Conservation (phyloP, 2,797 vertebrate genomes). For the Poecilia velifera region DNA sequence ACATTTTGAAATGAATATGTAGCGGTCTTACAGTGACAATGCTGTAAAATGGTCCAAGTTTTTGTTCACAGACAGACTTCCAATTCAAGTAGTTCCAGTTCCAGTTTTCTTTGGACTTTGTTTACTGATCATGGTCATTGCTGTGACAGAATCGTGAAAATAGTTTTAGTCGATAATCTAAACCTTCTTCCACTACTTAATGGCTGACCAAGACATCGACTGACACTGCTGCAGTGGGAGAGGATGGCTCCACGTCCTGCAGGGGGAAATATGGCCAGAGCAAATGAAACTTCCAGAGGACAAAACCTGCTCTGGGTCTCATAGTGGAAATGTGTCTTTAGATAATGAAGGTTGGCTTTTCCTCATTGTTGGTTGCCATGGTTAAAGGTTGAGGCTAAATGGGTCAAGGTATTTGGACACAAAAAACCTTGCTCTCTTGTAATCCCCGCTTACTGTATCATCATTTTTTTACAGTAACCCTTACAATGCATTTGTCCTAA, state of each 20-base stretch:
- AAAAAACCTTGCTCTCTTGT: conserved; percentile 35
- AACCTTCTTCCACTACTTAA: too few species aligned
- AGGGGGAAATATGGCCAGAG: not conserved
- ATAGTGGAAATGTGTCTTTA: not conserved
- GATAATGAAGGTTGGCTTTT: not conserved
- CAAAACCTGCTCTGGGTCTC: not conserved
- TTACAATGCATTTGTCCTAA: conserved; percentile 44
- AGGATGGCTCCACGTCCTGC: not conserved
- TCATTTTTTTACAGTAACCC: conserved; percentile 49
- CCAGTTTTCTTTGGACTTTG: too few species aligned
- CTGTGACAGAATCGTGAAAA: too few species aligned
- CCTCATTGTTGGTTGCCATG: conserved; percentile 21
- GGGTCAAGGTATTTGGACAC: conserved; percentile 29
- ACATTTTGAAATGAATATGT: not conserved
- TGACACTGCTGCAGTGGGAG: not conserved
- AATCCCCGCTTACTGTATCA: conserved; percentile 35
- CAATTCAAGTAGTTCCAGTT: not conserved
- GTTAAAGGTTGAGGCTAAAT: conserved; percentile 50
- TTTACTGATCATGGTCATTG: too few species aligned
- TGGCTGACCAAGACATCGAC: not conserved
- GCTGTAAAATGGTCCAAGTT: not conserved
- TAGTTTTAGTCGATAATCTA: too few species aligned
- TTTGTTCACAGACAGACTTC: not conserved
- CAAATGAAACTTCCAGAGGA: not conserved
- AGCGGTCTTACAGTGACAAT: not conserved